phyloP scores from a whole-genome alignment of 2,888 invertebrate genomes.

The Xestia sexstrigata region DNA sequence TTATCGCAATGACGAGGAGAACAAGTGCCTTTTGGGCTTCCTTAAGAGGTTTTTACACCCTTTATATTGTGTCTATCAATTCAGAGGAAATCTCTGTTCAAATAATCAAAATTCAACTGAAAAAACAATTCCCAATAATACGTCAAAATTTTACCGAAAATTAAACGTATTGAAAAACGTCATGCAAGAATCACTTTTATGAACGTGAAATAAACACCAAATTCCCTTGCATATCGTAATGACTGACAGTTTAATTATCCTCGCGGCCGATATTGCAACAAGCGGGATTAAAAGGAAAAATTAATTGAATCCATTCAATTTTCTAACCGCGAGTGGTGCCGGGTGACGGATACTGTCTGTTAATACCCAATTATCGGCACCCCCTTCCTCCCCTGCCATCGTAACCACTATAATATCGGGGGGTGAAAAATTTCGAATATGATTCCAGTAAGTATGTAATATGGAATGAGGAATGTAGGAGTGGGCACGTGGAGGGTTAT shows the following conservation, averaged over 20 bases:
- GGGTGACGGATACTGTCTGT: constrained; percentile 83
- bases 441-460: constrained; percentile 48
- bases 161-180: constrained; percentile 27
- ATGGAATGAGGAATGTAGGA: constrained; percentile 37
- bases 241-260: constrained; percentile 71
- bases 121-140: constrained; percentile 45
- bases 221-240: constrained; percentile 61
- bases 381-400: constrained; percentile 56
- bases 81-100: constrained; percentile 9
- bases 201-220: constrained; percentile 40
- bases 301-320: constrained; percentile 85
- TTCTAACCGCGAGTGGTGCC: constrained; percentile 79
- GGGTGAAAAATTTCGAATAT: constrained; percentile 57
- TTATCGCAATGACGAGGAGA: too few species aligned
- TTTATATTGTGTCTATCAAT: constrained; percentile 33
- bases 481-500: constrained; percentile 7
- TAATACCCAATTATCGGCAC: constrained; percentile 83
- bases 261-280: constrained; percentile 70
- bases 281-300: constrained; percentile 79
- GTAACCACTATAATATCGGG: constrained; percentile 58
- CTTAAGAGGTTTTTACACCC: too few species aligned
- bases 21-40: too few species aligned
- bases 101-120: constrained; percentile 42
- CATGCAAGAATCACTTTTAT: constrained; percentile 35
- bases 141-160: constrained; percentile 51